Base-by-base conservation (phyloP, 2,113 vertebrate species). In the Vanacampus margaritifer region DNA sequence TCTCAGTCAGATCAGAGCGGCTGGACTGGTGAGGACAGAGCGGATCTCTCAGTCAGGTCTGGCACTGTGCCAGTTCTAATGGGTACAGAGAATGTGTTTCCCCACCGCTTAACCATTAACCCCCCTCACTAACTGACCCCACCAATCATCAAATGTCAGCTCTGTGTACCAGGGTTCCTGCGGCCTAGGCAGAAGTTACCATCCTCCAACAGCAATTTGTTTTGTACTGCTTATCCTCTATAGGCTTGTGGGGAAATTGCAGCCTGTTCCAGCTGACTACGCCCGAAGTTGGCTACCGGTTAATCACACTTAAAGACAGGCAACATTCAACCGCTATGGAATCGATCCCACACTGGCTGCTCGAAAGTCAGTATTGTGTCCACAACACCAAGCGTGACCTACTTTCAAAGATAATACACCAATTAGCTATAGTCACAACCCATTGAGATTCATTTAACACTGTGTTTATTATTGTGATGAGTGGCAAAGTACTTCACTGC, bases 21-120 rank as follows among this genome's bases (percentile, higher is more conserved):
- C 77, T 4, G 58, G 78, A 59, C 24, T 71, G 70, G 88, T 74
- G 85, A 84, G 65, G 88, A 91, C 82, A 78, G 83, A 86, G 80
- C 32, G 58, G 80, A 86, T 89, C 87, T 90, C 81, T 91, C 89
- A 72, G 66, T 85, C 68, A 70, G 70, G 79, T 32, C 28, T 91
- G 91, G 89, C 87, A 74, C 37, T 0, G 63, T 56, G 88, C 90
- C 88, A 91, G 87, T 75, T 90, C 81, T 72, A 86, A 78, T 87
- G 89, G 91, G 89, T 84, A 91, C 76, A 74, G 78, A 78, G 88
- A 80, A 90, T 76, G 65, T 87, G 75, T 84, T 85, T 80, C 80
- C 85, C 84, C 85, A 86, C 83, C 76, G 82, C 76, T 79, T 87
- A 84, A 85, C 85, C 82, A 89, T 89, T 88, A 89, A 85, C 73